Base-by-base conservation (phyloP, 2,113 vertebrate genomes). In the Tragelaphus scriptus region DNA sequence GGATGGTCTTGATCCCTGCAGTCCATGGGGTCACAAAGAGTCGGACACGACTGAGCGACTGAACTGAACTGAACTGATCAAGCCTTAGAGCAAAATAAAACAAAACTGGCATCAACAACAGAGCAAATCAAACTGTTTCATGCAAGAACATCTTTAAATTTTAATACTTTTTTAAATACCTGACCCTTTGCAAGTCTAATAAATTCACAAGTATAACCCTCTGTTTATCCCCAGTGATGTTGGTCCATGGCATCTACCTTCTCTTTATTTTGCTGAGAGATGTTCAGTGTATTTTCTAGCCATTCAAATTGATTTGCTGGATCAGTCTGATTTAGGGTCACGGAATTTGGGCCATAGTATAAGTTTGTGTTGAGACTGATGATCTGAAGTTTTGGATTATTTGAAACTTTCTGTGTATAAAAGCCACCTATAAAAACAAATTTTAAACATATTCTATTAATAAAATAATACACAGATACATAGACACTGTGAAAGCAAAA, bases 291-390 rank as follows among this genome's bases (percentile, higher is more conserved):
- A 51, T 95, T 96, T 95, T 99, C 99, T 58, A 99, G 98, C 99
- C 99, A 99, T 87, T 97, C 97, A 95, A 99, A 98, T 96, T 99
- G 99, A 93, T 98, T 98, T 53, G 99, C 99, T 71, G 99, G 99
- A 96, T 99, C 99, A 8, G 98, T 99, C 97, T 99, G 97, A 98
- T 99, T 99, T 47, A 96, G 49, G 0, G 99, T 99, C 96, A 98
- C 97, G 6, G 97, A 58, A 96, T 99, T 98, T 3, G 99, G 99
- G 71, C 99, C 95, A 59, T 99, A 99, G 98, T 99, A 99, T 3
- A 99, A 99, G 96, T 99, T 99, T 3, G 99, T 99, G 98, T 99
- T 99, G 88, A 99, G 98, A 98, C 99, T 99, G 85, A 99, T 98
- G 98, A 99, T 98, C 80, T 99, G 99, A 82, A 99, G 98, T 71